Evolutionary conservation across 2,888 invertebrate genomes (phyloP).

Genomic region (Ormyrus rosae): DNA sequence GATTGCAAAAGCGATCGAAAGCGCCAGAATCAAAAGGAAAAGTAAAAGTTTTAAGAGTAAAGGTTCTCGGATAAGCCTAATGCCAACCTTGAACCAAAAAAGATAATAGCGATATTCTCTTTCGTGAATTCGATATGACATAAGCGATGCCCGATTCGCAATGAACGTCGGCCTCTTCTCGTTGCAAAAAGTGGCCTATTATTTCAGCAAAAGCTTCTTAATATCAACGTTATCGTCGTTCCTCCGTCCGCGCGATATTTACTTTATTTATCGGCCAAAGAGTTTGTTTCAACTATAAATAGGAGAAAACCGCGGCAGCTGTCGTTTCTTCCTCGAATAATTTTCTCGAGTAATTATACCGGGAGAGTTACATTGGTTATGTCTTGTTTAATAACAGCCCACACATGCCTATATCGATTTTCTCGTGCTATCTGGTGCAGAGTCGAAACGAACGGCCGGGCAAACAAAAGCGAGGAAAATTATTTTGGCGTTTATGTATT

Average conservation of each 20-base stretch:
- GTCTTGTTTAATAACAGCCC: slow-evolving; percentile 32
- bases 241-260: no score
- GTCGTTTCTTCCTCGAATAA: not conserved
- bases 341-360: slow-evolving; percentile 27
- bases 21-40: not conserved
- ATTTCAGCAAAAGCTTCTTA: no score
- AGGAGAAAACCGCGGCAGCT: not conserved
- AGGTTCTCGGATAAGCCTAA: slow-evolving; percentile 15
- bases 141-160: no score
- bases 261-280: no score
- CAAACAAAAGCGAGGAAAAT: slow-evolving; percentile 29
- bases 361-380: slow-evolving; percentile 6
- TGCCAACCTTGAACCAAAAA: slow-evolving; percentile 32
- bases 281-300: not conserved
- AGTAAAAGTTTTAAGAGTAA: slow-evolving; percentile 16
- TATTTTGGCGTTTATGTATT: slow-evolving; percentile 13
- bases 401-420: slow-evolving; percentile 32
- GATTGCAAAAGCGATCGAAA: not conserved
- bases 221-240: no score
- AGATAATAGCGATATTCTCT: slow-evolving; percentile 12
- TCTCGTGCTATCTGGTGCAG: not conserved
- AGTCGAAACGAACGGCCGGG: not conserved
- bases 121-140: no score
- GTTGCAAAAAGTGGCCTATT: no score
- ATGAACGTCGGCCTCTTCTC: no score